Percentiles rank a stretch among this genome's conserved stretches.
phyloP scores from a whole-genome alignment of 2,113 vertebrate genomes.

The Mastomys natalensis region DNA sequence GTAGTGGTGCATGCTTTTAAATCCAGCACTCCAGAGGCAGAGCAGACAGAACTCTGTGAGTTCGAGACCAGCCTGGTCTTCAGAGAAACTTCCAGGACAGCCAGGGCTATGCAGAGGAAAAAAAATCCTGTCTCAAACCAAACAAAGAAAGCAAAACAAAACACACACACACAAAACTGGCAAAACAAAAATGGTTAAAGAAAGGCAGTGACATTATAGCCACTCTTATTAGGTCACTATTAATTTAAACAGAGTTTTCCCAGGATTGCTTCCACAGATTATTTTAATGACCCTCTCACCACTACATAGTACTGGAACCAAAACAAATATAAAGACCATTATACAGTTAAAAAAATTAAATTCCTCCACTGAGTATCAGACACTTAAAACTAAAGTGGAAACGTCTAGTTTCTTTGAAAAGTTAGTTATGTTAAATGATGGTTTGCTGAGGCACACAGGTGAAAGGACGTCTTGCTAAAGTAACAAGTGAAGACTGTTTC shows the following conservation, averaged over 20 bases:
- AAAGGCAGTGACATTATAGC: not conserved
- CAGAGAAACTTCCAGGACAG: not conserved
- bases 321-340: constrained; percentile 79
- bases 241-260: not conserved
- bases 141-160: no score
- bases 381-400: not conserved
- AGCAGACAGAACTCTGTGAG: not conserved
- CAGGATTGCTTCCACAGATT: not conserved
- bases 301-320: constrained; percentile 55
- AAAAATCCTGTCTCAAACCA: not conserved
- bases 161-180: no score
- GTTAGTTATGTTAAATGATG: no score
- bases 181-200: not conserved
- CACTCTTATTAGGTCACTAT: not conserved
- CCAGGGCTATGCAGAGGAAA: not conserved
- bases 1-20: not conserved
- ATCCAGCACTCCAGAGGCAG: not conserved
- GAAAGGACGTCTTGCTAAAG: no score
- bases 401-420: no score
- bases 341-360: constrained; percentile 68
- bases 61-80: not conserved
- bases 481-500: no score
- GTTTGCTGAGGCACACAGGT: no score
- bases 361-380: constrained; percentile 55
- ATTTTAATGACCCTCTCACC: not conserved